Percentiles rank a stretch among this genome's conserved stretches.
Evolutionary conservation across 2,888 invertebrate species (phyloP).

Genomic region (Hypercompe scribonia): DNA sequence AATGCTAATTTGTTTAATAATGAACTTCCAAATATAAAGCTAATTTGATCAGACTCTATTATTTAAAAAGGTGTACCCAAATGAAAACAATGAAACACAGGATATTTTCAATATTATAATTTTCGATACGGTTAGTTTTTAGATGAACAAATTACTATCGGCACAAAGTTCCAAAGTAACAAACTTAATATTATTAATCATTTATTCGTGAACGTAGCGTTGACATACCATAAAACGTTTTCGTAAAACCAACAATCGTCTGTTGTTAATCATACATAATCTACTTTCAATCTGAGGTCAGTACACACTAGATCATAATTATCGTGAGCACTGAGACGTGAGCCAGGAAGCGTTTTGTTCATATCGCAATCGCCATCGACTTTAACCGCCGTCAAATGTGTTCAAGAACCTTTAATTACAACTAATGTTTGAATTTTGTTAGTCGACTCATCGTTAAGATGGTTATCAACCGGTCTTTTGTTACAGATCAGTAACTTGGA

Average conservation of each 20-base stretch:
- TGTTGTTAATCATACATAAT: conserved; percentile 77
- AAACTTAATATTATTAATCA: conserved; percentile 35
- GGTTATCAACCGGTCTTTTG: conserved; percentile 42
- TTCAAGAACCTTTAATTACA: conserved; percentile 63
- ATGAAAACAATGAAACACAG: background rate
- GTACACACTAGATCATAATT: conserved; percentile 78
- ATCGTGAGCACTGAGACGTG: conserved; percentile 72
- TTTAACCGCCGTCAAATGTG: conserved; percentile 58
- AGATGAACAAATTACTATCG: background rate
- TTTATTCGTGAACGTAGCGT: conserved; percentile 37
- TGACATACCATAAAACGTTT: conserved; percentile 52
- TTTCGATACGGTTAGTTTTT: background rate
- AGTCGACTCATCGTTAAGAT: conserved; percentile 40
- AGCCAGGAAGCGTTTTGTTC: conserved; percentile 80
- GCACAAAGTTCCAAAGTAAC: background rate
- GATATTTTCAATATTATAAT: background rate
- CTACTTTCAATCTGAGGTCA: conserved; percentile 73
- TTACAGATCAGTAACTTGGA: conserved; percentile 3
- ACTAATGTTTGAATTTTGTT: conserved; percentile 46
- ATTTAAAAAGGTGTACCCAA: background rate
- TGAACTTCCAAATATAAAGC: background rate
- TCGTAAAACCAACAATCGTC: conserved; percentile 61
- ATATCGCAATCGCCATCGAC: conserved; percentile 71
- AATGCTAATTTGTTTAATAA: background rate
- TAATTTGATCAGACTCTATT: background rate